Base-by-base conservation (phyloP, 2,113 vertebrate genomes). In the Nothocercus julius region DNA sequence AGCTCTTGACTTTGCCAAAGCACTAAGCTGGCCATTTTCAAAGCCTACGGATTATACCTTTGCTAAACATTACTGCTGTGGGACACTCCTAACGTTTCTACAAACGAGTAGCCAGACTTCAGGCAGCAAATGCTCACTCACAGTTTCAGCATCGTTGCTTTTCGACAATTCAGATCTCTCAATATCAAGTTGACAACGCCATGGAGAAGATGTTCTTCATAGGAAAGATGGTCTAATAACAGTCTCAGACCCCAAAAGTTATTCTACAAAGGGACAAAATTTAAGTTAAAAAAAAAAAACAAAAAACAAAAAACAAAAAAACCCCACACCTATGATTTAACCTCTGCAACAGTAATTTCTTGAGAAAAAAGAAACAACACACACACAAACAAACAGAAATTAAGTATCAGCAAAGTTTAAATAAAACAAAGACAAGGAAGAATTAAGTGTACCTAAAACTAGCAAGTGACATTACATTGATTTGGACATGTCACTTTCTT, bases 221-320 rank as follows among this genome's bases (percentile, higher is more conserved):
- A 82, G 62, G 32, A 82, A 20, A 97, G 88, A 1, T 92, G 92
- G 8, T 97, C 87, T 28, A 97, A 7, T 21, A 98, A 51, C 17
- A 97, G 85, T 54, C 72, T 93, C 93, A 97, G 85, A 34, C 96
- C 96, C 97, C 97, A 97, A 9, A 98, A 76, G 61, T 97, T 98
- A 21, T 63, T 95, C 96, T 97, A 21, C 36, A 54, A 81, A 13
- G 19, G 16, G 24, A 66, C 3, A 84, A 78, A 70, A 40, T 2
- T 36, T 36, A 36, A 36, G 36, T 36, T 32, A 6, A 2, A 54
- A 30, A 30, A 15, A 30, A 54, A 28, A 36, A 36, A 36, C 36
- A 36, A 36, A 36, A 36, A 36, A 36, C 6, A 36, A 36, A 36
- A 36, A 36, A 49, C 19, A 51, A 20, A 20, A 40, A 51, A 51